These are phyloP conservation scores for Gonatopus flavifemur DNA, from an alignment of 1,140 invertebrate genomes.

Conservation along the genomic window DNA sequence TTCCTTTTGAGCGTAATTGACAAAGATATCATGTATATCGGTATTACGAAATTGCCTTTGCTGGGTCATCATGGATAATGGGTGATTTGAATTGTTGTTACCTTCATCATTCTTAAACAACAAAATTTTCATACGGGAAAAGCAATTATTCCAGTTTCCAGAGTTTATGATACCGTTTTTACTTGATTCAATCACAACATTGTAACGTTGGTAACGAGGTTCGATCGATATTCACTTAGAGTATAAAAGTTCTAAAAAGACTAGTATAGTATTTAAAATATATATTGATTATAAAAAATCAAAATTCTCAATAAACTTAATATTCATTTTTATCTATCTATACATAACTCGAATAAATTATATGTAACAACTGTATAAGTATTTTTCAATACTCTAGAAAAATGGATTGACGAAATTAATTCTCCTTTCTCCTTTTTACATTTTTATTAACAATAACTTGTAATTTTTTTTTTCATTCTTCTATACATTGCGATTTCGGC, in stretches of 20 bases:
- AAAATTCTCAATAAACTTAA: slow-evolving; percentile 14
- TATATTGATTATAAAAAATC: slow-evolving; percentile 22
- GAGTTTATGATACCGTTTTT: not conserved
- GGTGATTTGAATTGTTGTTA: slow-evolving; percentile 1
- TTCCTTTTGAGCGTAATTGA: slow-evolving; percentile 31
- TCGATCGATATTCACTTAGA: slow-evolving; percentile 16
- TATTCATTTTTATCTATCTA: slow-evolving; percentile 12
- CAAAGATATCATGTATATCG: slow-evolving; percentile 20
- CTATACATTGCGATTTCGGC: slow-evolving; percentile 43
- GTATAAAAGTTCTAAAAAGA: not conserved
- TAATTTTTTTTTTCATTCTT: slow-evolving; percentile 23
- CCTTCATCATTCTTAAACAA: not conserved
- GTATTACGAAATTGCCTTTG: slow-evolving; percentile 3
- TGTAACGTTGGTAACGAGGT: slow-evolving; percentile 25
- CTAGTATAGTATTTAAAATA: slow-evolving; percentile 4
- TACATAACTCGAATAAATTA: slow-evolving; percentile 5
- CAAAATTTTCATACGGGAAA: slow-evolving; percentile 1
- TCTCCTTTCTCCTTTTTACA: not conserved
- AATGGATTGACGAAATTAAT: too few relatives aligned
- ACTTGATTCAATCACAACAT: slow-evolving; percentile 22
- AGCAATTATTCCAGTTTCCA: not conserved
- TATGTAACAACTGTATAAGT: too few relatives aligned
- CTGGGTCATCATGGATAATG: slow-evolving; percentile 7
- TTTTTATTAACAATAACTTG: not conserved
- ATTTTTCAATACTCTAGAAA: too few relatives aligned